phyloP scores from a whole-genome alignment of 2,888 invertebrate species.

The Nomada flava region DNA sequence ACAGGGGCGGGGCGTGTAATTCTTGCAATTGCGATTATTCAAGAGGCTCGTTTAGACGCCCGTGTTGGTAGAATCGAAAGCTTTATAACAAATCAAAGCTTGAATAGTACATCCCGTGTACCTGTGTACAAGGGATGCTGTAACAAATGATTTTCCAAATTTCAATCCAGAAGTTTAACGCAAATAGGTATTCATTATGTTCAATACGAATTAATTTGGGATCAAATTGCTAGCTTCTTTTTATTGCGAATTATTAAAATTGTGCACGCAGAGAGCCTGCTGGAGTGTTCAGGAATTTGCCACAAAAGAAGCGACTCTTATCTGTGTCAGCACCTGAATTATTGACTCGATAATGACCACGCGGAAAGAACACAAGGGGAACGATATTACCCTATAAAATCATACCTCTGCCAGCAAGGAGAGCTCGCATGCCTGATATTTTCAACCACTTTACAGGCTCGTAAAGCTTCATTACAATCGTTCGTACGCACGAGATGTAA shows the following conservation, averaged over 20 bases:
- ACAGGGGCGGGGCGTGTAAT: too few species aligned
- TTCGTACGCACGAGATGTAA: slow-evolving; percentile 23
- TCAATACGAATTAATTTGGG: not conserved
- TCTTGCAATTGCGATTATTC: too few species aligned
- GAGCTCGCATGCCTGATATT: slow-evolving; percentile 37
- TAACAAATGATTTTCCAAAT: too few species aligned
- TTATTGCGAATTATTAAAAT: not conserved
- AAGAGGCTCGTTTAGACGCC: too few species aligned
- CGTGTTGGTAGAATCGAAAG: too few species aligned
- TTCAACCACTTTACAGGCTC: slow-evolving; percentile 43
- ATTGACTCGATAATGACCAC: slow-evolving; percentile 54
- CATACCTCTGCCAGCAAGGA: slow-evolving; percentile 53
- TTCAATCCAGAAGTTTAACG: too few species aligned
- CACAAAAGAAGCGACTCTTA: slow-evolving; percentile 7
- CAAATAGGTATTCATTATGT: too few species aligned
- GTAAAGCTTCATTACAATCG: slow-evolving; percentile 53
- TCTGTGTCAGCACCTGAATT: slow-evolving; percentile 35
- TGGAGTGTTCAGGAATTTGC: too few species aligned
- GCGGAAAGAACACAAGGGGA: slow-evolving; percentile 53
- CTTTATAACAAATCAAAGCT: too few species aligned
- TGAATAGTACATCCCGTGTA: too few species aligned
- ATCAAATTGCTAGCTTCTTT: not conserved
- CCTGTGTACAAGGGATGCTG: too few species aligned
- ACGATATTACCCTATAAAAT: slow-evolving; percentile 63
- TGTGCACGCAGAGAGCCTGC: not conserved